Percentiles rank a stretch among this genome's conserved stretches.
phyloP scores from a whole-genome alignment of 2,113 vertebrate species.

The Morone saxatilis region DNA sequence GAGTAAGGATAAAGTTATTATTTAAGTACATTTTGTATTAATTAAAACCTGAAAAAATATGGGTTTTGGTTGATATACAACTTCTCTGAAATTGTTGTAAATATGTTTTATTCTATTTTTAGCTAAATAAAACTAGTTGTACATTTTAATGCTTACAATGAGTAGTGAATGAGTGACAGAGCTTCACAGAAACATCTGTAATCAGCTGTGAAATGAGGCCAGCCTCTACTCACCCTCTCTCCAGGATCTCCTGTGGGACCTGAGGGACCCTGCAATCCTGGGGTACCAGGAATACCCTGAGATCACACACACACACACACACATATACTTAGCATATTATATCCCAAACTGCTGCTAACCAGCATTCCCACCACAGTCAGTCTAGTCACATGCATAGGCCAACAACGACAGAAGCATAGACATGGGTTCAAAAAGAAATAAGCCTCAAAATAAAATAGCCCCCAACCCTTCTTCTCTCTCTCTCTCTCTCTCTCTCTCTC shows the following conservation, averaged over 20 bases:
- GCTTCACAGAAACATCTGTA: slow-evolving; percentile 40
- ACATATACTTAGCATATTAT: slow-evolving; percentile 55
- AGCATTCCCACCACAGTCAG: slow-evolving; percentile 65
- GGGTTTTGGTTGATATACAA: background rate
- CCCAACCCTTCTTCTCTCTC: slow-evolving; percentile 3
- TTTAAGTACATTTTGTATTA: slow-evolving; percentile 17
- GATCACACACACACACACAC: slow-evolving; percentile 63
- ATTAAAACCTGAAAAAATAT: background rate
- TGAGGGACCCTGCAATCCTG: slow-evolving; percentile 91
- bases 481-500: too few relatives aligned
- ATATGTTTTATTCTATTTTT: background rate
- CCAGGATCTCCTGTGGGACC: slow-evolving; percentile 93
- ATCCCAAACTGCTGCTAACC: slow-evolving; percentile 62
- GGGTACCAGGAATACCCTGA: slow-evolving; percentile 93
- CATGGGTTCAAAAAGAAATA: slow-evolving; percentile 61
- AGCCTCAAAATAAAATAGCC: slow-evolving; percentile 61
- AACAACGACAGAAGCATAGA: slow-evolving; percentile 69
- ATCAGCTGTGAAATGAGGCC: slow-evolving; percentile 26
- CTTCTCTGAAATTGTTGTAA: background rate
- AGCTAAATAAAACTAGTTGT: background rate
- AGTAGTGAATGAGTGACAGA: slow-evolving; percentile 4
- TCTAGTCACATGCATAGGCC: slow-evolving; percentile 47
- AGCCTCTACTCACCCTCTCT: slow-evolving; percentile 90
- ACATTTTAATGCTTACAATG: background rate
- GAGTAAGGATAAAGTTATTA: background rate